These are phyloP conservation scores for Leptopilina drosophilae DNA, from an alignment of 2,888 invertebrate species.

Conservation along the genomic window DNA sequence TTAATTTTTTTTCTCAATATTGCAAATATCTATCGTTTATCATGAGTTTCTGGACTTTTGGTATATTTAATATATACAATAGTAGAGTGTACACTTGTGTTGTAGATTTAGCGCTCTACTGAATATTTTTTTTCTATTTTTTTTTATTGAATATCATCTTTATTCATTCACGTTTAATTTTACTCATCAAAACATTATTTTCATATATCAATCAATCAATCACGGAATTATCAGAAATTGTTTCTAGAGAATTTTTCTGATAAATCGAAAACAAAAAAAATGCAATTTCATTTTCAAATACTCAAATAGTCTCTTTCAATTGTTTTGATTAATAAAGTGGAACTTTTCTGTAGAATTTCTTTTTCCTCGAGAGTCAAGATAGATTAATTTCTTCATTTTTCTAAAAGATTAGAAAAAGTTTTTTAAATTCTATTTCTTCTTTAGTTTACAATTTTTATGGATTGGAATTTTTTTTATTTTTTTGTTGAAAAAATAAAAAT, in stretches of 20 bases:
- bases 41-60: slow-evolving; percentile 26
- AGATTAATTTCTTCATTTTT: no score
- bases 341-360: no score
- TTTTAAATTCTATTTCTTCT: no score
- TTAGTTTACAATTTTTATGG: no score
- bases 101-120: slow-evolving; percentile 39
- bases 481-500: no score
- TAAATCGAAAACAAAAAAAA: background rate
- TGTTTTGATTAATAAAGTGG: no score
- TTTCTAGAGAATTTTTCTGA: background rate
- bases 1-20: background rate
- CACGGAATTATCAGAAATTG: background rate
- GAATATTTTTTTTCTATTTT: slow-evolving; percentile 40
- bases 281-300: slow-evolving; percentile 1
- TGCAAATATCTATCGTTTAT: slow-evolving; percentile 32
- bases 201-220: background rate
- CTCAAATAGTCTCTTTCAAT: background rate
- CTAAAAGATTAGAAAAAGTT: no score
- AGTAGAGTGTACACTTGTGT: slow-evolving; percentile 40
- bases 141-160: slow-evolving; percentile 21
- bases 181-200: background rate
- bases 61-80: background rate
- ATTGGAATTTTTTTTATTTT: no score
- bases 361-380: no score
- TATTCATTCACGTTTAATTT: slow-evolving; percentile 13